These are phyloP conservation scores for Cyclophora punctaria DNA, from an alignment of 2,888 invertebrate genomes.

Conservation along the genomic window DNA sequence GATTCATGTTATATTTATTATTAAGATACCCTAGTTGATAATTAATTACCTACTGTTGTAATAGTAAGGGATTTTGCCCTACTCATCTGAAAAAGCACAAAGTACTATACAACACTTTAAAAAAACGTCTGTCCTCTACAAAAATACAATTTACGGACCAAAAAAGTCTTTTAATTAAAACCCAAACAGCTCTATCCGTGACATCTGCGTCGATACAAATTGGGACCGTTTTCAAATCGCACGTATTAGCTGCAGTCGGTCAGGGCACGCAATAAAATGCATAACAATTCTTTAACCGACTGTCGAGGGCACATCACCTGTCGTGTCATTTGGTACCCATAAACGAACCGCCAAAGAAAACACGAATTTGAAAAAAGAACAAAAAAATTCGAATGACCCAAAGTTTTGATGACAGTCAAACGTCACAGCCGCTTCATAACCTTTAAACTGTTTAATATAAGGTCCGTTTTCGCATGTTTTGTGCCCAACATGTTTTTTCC, in stretches of 20 bases:
- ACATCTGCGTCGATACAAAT: conserved; percentile 65
- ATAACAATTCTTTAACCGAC: conserved; percentile 57
- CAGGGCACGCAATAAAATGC: conserved; percentile 69
- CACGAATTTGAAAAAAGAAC: conserved; percentile 51
- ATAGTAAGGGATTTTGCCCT: no score
- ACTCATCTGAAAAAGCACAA: no score
- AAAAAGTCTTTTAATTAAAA: neutral
- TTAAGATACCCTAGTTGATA: no score
- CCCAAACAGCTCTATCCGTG: conserved; percentile 39
- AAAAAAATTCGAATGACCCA: conserved; percentile 61
- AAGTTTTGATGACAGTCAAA: conserved; percentile 50
- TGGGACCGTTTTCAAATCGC: conserved; percentile 47
- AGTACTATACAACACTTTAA: no score
- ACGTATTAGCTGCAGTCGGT: conserved; percentile 33
- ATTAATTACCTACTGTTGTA: no score
- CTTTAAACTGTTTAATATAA: neutral
- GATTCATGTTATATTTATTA: no score
- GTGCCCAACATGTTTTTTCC: conserved; percentile 25
- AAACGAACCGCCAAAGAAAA: conserved; percentile 70
- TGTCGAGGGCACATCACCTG: conserved; percentile 67
- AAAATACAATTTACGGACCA: neutral
- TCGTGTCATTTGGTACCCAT: conserved; percentile 74
- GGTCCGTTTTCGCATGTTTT: conserved; percentile 12
- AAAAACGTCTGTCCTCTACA: no score
- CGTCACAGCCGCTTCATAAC: conserved; percentile 5